Evolutionary conservation across 2,113 vertebrate species (phyloP).

Genomic region (Rhinopithecus roxellana): DNA sequence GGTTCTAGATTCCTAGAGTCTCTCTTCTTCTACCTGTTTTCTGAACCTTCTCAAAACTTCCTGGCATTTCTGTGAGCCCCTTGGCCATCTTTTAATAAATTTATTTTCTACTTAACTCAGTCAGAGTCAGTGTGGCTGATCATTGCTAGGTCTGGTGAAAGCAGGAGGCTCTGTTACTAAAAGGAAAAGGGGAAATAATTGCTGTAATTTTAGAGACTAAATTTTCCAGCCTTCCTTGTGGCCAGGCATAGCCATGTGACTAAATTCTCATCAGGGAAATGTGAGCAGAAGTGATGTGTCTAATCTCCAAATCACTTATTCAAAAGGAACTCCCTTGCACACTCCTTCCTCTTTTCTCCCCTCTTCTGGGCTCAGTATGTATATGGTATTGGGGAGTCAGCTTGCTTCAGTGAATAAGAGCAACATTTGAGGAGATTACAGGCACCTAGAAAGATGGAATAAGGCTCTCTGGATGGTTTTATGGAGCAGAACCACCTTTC

Average conservation of each 20-base stretch:
- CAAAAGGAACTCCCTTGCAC: background rate
- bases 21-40: background rate
- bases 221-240: background rate
- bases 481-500: background rate
- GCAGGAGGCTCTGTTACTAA: background rate
- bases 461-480: background rate
- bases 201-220: background rate
- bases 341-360: background rate
- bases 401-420: background rate
- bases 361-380: background rate
- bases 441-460: background rate
- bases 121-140: background rate
- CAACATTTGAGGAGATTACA: background rate
- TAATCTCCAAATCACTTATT: background rate
- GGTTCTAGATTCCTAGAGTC: background rate
- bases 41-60: background rate
- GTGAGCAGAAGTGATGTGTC: background rate
- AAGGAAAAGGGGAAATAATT: background rate
- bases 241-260: background rate
- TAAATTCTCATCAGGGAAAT: background rate
- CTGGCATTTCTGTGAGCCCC: background rate
- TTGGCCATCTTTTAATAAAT: background rate
- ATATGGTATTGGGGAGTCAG: fast-evolving
- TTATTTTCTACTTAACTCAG: background rate
- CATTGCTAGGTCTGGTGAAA: background rate